Conservation (phyloP, 2,797 vertebrate genomes). For the Macropodus opercularis region DNA sequence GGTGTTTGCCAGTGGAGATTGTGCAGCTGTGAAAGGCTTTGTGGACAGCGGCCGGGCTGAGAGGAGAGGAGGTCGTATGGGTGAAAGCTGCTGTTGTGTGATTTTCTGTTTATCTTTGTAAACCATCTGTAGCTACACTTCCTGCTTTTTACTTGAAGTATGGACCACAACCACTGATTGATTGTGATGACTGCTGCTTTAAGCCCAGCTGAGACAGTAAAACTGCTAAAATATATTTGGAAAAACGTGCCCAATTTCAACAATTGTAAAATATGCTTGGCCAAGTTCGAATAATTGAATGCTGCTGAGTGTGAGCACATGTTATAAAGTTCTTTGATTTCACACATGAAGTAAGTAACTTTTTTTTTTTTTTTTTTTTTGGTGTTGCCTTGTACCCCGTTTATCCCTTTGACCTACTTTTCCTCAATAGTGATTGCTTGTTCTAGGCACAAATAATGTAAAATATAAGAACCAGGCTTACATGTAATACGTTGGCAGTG, state of each 20-base stretch:
- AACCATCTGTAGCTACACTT: slow-evolving; percentile 69
- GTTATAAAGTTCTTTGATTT: slow-evolving; percentile 7
- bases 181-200: slow-evolving; percentile 37
- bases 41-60: slow-evolving; percentile 63
- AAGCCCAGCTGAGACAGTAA: too few relatives aligned
- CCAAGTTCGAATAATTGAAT: background rate
- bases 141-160: slow-evolving; percentile 65
- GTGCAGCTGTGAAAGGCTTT: slow-evolving; percentile 72
- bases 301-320: background rate
- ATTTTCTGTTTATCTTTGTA: slow-evolving; percentile 70
- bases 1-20: slow-evolving; percentile 73
- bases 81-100: slow-evolving; percentile 78
- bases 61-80: slow-evolving; percentile 49
- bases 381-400: slow-evolving; percentile 11
- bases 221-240: background rate
- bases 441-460: slow-evolving; percentile 40
- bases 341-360: background rate
- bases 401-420: slow-evolving; percentile 39
- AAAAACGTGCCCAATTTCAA: background rate
- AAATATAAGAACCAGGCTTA: slow-evolving; percentile 32
- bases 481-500: slow-evolving; percentile 33
- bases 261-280: background rate
- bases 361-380: slow-evolving; percentile 10
- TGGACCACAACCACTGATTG: slow-evolving; percentile 55
- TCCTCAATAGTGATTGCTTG: slow-evolving; percentile 47